Conservation (phyloP, 1,140 invertebrate species). For the Caenorhabditis tropicalis region DNA sequence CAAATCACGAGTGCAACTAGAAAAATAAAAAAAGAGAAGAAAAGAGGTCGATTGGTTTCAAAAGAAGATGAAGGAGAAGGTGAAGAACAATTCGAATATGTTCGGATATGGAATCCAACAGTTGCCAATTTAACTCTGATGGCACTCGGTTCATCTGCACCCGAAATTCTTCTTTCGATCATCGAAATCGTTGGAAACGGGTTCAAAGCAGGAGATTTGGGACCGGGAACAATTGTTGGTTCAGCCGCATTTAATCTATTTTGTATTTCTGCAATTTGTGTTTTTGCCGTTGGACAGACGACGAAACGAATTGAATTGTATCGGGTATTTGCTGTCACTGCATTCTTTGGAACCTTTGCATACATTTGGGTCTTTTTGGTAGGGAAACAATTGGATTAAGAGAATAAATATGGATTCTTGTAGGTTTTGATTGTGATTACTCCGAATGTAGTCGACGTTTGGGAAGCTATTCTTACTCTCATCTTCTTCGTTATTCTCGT, state of each 20-base stretch:
- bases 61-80: constrained; percentile 12
- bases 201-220: constrained; percentile 65
- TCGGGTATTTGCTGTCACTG: constrained; percentile 72
- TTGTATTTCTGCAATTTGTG: constrained; percentile 70
- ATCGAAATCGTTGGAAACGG: constrained; percentile 73
- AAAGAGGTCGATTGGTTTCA: not conserved
- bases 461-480: constrained; percentile 76
- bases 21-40: constrained; percentile 30
- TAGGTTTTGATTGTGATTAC: constrained; percentile 70
- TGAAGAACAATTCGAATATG: constrained; percentile 48
- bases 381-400: not conserved
- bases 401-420: not conserved
- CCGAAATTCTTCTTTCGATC: constrained; percentile 75
- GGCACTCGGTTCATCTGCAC: constrained; percentile 74
- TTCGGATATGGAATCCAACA: constrained; percentile 75
- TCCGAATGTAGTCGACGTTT: constrained; percentile 72
- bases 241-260: constrained; percentile 75
- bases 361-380: constrained; percentile 74
- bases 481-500: constrained; percentile 76
- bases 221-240: constrained; percentile 74
- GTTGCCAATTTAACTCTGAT: constrained; percentile 76
- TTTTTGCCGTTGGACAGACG: constrained; percentile 68
- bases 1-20: constrained; percentile 46
- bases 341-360: constrained; percentile 74
- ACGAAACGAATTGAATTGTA: constrained; percentile 49